phyloP scores from a whole-genome alignment of 2,888 invertebrate species.

The Epiblema foenella region DNA sequence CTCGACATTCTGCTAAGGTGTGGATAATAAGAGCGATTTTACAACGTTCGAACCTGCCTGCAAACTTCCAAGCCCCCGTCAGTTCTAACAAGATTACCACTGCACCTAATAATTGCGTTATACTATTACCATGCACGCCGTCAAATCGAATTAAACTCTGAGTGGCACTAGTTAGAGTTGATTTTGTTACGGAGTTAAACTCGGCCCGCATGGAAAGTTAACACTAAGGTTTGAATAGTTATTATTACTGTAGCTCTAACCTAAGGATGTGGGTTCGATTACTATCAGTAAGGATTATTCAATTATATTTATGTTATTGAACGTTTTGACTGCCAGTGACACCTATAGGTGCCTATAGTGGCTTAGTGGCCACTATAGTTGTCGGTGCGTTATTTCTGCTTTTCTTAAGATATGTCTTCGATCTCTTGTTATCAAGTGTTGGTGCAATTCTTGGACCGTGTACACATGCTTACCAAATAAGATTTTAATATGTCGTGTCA shows the following conservation, averaged over 20 bases:
- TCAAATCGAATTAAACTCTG: constrained; percentile 43
- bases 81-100: constrained; percentile 46
- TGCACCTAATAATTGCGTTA: constrained; percentile 54
- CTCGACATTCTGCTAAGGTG: background rate
- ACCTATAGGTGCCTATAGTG: too few species aligned
- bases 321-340: background rate
- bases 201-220: constrained; percentile 39
- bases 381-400: too few species aligned
- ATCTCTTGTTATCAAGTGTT: too few species aligned
- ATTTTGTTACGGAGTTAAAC: constrained; percentile 37
- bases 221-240: constrained; percentile 30
- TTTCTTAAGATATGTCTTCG: too few species aligned
- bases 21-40: background rate
- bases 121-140: constrained; percentile 48
- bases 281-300: constrained; percentile 1
- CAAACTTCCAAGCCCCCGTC: constrained; percentile 14
- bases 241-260: background rate
- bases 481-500: too few species aligned
- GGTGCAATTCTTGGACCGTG: too few species aligned
- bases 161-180: constrained; percentile 36
- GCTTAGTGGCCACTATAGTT: too few species aligned
- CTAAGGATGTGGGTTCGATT: constrained; percentile 31
- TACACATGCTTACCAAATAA: too few species aligned
- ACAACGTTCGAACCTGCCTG: constrained; percentile 1
- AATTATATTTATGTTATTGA: constrained; percentile 2